A percentile compares a stretch with the other conserved stretches of the same genome.
Conservation (phyloP, 2,113 vertebrate species). For the Callospermophilus lateralis region DNA sequence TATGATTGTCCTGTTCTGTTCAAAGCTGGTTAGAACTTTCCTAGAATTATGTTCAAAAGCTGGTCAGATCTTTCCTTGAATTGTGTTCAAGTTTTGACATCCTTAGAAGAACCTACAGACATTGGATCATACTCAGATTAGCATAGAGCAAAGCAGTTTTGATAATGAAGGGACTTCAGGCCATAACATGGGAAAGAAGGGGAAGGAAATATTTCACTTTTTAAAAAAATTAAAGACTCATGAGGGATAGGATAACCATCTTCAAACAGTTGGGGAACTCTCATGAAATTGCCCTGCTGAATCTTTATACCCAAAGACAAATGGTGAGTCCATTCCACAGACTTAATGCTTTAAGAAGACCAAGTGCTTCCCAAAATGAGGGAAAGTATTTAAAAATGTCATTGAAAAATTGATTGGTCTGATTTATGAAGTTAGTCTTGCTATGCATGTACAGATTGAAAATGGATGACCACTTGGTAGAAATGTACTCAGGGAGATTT, state of each 20-base stretch:
- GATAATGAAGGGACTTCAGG: not conserved
- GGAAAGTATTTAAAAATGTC: not conserved
- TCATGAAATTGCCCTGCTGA: not conserved
- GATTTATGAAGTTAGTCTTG: not conserved
- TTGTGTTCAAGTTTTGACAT: not conserved
- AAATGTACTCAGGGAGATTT: not conserved
- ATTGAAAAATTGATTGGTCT: not conserved
- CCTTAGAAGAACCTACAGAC: not conserved
- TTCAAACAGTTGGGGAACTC: not conserved
- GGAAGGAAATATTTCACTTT: not conserved
- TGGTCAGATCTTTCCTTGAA: not conserved
- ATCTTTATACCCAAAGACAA: not conserved
- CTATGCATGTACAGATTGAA: not conserved
- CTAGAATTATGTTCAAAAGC: too few relatives aligned
- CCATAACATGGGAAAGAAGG: not conserved
- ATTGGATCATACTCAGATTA: not conserved
- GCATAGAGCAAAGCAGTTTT: not conserved
- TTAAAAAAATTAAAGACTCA: not conserved
- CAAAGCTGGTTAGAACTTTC: not conserved
- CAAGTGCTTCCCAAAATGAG: not conserved
- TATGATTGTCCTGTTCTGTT: not conserved
- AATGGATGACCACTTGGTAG: not conserved
- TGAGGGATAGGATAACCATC: not conserved
- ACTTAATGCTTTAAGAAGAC: not conserved
- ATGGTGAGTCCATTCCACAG: not conserved